phyloP scores from a whole-genome alignment of 2,888 invertebrate genomes.

The Patella depressa region DNA sequence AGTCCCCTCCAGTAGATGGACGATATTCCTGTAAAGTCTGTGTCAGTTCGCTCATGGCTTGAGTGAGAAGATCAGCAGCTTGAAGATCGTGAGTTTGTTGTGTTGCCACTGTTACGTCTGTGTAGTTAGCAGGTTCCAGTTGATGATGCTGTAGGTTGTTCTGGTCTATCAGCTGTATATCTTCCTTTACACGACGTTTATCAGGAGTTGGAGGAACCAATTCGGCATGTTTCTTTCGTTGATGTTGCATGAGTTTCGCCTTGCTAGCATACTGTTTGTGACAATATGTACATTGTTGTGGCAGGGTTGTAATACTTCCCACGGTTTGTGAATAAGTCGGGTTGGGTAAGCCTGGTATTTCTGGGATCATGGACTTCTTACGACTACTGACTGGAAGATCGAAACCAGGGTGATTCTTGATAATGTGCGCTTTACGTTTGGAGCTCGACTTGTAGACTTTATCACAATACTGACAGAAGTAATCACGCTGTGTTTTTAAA shows the following conservation, averaged over 20 bases:
- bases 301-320: slow-evolving; percentile 81
- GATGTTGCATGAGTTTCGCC: slow-evolving; percentile 75
- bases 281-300: slow-evolving; percentile 84
- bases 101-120: slow-evolving; percentile 28
- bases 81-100: slow-evolving; percentile 38
- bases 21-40: slow-evolving; percentile 60
- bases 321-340: slow-evolving; percentile 80
- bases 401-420: slow-evolving; percentile 86
- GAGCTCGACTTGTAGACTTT: slow-evolving; percentile 85
- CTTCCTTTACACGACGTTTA: slow-evolving; percentile 33
- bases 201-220: slow-evolving; percentile 39
- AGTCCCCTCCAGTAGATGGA: slow-evolving; percentile 20
- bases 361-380: slow-evolving; percentile 54
- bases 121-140: slow-evolving; percentile 24
- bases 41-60: slow-evolving; percentile 72
- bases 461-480: slow-evolving; percentile 88
- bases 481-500: slow-evolving; percentile 82
- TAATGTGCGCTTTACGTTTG: slow-evolving; percentile 86
- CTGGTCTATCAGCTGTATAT: slow-evolving; percentile 16
- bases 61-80: slow-evolving; percentile 71
- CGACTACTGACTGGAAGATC: slow-evolving; percentile 74
- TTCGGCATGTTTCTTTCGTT: slow-evolving; percentile 72
- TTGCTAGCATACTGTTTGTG: slow-evolving; percentile 90
- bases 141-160: slow-evolving; percentile 19
- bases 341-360: slow-evolving; percentile 74